Evolutionary conservation across 2,113 vertebrate species (phyloP).

Genomic region (Burhinus oedicnemus): DNA sequence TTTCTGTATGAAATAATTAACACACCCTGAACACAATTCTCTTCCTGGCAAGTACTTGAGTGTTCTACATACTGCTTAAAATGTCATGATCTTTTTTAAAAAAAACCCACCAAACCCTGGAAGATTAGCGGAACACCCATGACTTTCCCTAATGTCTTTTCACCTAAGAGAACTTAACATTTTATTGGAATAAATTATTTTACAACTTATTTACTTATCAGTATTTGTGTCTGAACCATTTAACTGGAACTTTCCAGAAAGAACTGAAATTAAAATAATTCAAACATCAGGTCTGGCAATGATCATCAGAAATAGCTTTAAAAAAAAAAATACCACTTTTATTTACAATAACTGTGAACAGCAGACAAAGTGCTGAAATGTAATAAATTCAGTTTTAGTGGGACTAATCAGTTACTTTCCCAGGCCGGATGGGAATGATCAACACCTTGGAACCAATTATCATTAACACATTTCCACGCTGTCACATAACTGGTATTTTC

Average conservation of each 20-base stretch:
- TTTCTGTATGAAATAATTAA: not conserved
- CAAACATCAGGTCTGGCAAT: not conserved
- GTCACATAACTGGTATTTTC: not conserved
- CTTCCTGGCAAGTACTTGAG: not conserved
- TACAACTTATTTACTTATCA: not conserved
- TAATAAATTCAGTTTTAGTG: not conserved
- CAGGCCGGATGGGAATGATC: not conserved
- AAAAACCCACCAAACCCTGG: not conserved
- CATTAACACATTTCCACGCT: not conserved
- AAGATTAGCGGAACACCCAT: not conserved
- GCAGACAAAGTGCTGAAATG: not conserved
- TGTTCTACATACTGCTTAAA: not conserved
- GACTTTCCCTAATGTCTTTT: not conserved
- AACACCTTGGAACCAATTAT: conserved; percentile 14
- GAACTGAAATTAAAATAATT: not conserved
- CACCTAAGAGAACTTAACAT: not conserved
- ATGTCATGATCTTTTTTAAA: not conserved
- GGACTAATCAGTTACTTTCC: not conserved
- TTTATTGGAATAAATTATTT: not conserved
- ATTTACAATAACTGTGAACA: not conserved
- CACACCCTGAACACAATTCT: not conserved
- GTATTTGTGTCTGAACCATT: not conserved
- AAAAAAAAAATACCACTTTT: not conserved
- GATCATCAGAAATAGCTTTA: not conserved
- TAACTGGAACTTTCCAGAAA: not conserved